Evolutionary conservation across 2,113 vertebrate species (phyloP).

Genomic region (Hystrix cristata): DNA sequence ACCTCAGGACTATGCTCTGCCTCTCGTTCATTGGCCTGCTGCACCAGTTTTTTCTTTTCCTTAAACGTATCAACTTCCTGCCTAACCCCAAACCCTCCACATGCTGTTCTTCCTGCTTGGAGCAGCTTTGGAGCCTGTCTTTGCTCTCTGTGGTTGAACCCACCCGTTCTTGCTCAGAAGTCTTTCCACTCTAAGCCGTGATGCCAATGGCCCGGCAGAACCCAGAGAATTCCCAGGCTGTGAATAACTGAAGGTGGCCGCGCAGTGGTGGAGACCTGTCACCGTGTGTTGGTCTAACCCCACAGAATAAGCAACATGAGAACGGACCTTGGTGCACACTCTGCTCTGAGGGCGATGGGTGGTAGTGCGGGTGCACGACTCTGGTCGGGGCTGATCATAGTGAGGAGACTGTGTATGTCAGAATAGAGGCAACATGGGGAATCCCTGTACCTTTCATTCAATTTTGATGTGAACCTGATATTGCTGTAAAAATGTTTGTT

Average conservation of each 20-base stretch:
- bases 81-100: fast-evolving
- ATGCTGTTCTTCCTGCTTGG: neutral
- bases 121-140: neutral
- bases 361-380: fast-evolving
- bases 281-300: fast-evolving
- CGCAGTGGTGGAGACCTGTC: fast-evolving
- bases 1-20: no score
- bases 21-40: neutral
- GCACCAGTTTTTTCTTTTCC: neutral
- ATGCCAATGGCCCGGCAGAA: no score
- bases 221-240: no score
- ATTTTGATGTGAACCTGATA: neutral
- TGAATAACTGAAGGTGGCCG: neutral
- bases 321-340: fast-evolving
- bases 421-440: fast-evolving
- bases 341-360: fast-evolving
- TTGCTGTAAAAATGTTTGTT: neutral
- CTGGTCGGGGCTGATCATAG: neutral
- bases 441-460: no score
- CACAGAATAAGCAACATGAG: no score
- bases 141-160: neutral
- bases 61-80: neutral
- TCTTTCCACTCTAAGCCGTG: no score
- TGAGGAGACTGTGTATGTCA: no score
- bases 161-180: no score